Conservation (phyloP, 2,888 invertebrate species). For the Halictus ligatus region DNA sequence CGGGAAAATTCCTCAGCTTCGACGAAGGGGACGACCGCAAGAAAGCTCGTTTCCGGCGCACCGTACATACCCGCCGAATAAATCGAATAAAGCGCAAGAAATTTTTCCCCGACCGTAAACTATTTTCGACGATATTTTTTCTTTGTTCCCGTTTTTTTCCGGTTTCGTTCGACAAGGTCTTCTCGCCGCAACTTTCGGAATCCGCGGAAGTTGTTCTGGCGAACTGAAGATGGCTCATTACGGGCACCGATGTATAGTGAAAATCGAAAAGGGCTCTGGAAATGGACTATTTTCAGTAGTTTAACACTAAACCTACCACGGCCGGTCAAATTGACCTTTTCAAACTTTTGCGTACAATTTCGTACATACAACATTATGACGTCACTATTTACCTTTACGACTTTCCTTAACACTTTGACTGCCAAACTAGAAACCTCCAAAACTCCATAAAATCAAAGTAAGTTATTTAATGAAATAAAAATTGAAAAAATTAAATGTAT, state of each 20-base stretch:
- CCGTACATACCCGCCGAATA: neutral
- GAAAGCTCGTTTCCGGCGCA: neutral
- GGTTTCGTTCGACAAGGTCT: neutral
- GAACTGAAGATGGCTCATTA: neutral
- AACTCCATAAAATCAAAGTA: too few species aligned
- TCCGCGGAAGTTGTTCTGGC: neutral
- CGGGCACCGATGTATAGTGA: neutral
- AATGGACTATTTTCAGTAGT: too few species aligned
- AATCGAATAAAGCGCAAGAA: slow-evolving; percentile 4
- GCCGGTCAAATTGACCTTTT: too few species aligned
- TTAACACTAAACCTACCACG: too few species aligned
- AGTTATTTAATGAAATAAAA: too few species aligned
- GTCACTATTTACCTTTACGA: too few species aligned
- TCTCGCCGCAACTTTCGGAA: neutral
- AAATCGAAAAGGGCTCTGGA: too few species aligned
- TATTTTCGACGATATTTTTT: neutral
- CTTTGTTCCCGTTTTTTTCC: neutral
- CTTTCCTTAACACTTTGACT: too few species aligned
- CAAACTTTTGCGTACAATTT: too few species aligned
- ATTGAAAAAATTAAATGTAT: too few species aligned
- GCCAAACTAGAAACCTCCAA: too few species aligned
- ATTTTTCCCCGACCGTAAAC: slow-evolving; percentile 8
- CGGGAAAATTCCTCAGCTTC: slow-evolving; percentile 9
- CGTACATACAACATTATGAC: too few species aligned
- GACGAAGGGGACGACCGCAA: neutral